These are phyloP conservation scores for Sardina pilchardus DNA, from an alignment of 2,113 vertebrate species.

Conservation along the genomic window DNA sequence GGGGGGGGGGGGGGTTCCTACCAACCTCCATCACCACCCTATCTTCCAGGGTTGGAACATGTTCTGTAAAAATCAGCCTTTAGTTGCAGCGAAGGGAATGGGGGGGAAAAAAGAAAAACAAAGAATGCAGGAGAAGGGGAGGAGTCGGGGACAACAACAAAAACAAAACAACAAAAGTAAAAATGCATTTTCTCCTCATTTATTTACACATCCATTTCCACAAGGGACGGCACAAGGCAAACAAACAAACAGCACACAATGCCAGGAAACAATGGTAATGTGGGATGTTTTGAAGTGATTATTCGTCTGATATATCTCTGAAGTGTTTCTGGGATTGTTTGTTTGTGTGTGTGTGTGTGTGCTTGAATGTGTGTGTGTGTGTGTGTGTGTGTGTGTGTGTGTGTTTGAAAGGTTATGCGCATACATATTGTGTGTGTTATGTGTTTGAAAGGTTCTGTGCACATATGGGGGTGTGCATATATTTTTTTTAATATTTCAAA, in stretches of 20 bases:
- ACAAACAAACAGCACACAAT: constrained; percentile 1
- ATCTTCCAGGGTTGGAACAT: constrained; percentile 30
- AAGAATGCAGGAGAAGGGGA: background rate
- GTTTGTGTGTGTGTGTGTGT: background rate
- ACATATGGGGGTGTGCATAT: background rate
- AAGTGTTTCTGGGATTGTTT: constrained; percentile 15
- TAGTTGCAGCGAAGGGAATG: constrained; percentile 34
- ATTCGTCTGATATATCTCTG: constrained; percentile 14
- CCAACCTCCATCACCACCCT: constrained; percentile 22
- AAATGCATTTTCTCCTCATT: constrained; percentile 9
- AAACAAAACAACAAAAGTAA: constrained; percentile 11
- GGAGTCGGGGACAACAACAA: background rate
- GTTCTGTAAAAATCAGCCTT: constrained; percentile 29
- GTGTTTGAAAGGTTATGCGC: constrained; percentile 10
- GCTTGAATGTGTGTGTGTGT: constrained; percentile 5
- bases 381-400: constrained; percentile 14
- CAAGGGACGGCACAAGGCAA: constrained; percentile 7
- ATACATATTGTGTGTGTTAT: background rate
- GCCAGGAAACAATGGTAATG: constrained; percentile 9
- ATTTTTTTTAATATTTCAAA: background rate
- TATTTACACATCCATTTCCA: background rate
- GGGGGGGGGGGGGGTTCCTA: constrained; percentile 27
- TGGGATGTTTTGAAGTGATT: background rate
- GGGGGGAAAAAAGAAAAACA: background rate
- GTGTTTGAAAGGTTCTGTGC: background rate